A percentile compares a stretch with the other conserved stretches of the same genome.
phyloP scores from a whole-genome alignment of 1,140 invertebrate species.

The Papilio dardanus region DNA sequence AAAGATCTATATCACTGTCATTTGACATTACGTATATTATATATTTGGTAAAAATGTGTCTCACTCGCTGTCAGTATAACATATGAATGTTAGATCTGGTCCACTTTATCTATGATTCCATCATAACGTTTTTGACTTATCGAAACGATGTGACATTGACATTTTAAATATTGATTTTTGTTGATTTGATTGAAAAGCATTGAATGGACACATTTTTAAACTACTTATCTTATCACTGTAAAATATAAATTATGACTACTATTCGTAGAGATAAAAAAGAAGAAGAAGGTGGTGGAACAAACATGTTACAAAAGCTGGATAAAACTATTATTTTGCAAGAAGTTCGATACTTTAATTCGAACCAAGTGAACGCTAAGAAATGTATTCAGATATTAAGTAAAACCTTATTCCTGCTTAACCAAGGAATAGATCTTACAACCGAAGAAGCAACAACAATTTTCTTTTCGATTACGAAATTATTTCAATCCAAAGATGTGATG shows the following conservation, averaged over 20 bases:
- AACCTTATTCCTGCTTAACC: slow-evolving; percentile 97
- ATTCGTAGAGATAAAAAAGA: slow-evolving; percentile 61
- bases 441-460: slow-evolving; percentile 99
- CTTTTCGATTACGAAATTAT: slow-evolving; percentile 99
- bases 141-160: neutral
- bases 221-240: slow-evolving; percentile 33
- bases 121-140: too few species aligned
- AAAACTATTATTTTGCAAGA: slow-evolving; percentile 98
- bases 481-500: slow-evolving; percentile 97
- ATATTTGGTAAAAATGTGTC: too few species aligned
- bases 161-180: neutral
- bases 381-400: slow-evolving; percentile 97
- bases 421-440: slow-evolving; percentile 91
- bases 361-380: slow-evolving; percentile 97
- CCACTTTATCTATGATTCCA: too few species aligned
- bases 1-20: too few species aligned
- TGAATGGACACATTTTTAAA: neutral
- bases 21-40: too few species aligned
- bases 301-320: slow-evolving; percentile 95
- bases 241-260: slow-evolving; percentile 48
- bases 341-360: slow-evolving; percentile 97
- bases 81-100: too few species aligned
- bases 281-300: slow-evolving; percentile 85
- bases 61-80: too few species aligned
- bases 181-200: neutral